phyloP scores from a whole-genome alignment of 2,797 vertebrate genomes.

The Denticeps clupeoides region DNA sequence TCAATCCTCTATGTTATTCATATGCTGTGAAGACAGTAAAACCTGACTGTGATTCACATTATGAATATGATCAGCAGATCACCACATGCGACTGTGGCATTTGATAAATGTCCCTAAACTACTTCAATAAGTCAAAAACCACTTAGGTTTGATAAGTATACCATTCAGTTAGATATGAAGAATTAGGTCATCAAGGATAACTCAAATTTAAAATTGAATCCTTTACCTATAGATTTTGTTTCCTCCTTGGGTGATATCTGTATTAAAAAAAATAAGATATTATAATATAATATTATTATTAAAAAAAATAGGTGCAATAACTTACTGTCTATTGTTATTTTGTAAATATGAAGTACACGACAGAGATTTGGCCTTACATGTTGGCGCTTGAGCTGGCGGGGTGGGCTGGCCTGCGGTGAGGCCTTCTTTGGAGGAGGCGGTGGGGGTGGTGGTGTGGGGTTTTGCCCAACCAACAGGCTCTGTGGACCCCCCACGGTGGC shows the following conservation, averaged over 20 bases:
- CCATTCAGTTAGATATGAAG: too few species aligned
- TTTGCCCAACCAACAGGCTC: slow-evolving; percentile 33
- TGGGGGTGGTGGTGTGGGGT: slow-evolving; percentile 38
- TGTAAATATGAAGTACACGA: neutral
- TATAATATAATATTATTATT: too few species aligned
- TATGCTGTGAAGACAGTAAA: too few species aligned
- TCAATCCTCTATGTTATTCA: neutral
- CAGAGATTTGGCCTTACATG: slow-evolving; percentile 58
- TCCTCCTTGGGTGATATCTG: slow-evolving; percentile 93
- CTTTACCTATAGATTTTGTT: slow-evolving; percentile 74
- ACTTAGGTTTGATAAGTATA: too few species aligned
- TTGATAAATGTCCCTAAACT: neutral
- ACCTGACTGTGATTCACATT: too few species aligned
- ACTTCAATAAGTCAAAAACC: neutral
- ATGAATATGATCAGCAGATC: too few species aligned
- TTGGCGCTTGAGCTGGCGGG: slow-evolving; percentile 76
- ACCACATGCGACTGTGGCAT: too few species aligned
- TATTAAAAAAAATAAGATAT: slow-evolving; percentile 13
- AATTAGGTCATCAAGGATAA: too few species aligned
- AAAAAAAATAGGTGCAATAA: neutral
- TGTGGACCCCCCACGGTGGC: slow-evolving; percentile 43
- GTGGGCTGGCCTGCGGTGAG: slow-evolving; percentile 84
- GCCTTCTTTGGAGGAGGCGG: slow-evolving; percentile 78
- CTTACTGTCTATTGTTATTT: neutral
- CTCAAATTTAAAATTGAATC: too few species aligned